Conservation (phyloP, 2,113 vertebrate species). For the Excalfactoria chinensis region DNA sequence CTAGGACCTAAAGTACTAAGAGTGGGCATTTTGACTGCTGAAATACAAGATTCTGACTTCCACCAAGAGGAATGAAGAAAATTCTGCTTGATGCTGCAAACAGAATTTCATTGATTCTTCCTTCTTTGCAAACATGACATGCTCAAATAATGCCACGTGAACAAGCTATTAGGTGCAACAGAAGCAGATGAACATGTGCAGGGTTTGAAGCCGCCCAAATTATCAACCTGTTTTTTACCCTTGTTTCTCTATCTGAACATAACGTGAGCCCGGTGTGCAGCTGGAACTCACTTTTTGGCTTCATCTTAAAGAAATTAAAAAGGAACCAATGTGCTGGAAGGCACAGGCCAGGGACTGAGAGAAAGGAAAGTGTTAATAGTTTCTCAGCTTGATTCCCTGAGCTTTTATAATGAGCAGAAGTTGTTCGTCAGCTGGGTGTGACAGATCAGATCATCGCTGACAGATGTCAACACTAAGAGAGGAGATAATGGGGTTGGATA, state of each 20-base stretch:
- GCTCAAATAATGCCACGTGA: background rate
- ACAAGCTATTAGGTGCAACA: background rate
- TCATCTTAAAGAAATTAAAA: background rate
- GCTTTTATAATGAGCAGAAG: background rate
- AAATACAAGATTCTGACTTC: background rate
- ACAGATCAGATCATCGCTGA: constrained; percentile 4
- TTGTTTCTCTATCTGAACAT: background rate
- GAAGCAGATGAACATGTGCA: background rate
- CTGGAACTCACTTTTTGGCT: background rate
- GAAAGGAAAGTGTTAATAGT: background rate
- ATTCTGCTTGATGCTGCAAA: background rate
- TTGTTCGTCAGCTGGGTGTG: background rate
- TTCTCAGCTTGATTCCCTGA: background rate
- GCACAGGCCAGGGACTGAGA: background rate
- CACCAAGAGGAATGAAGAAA: background rate
- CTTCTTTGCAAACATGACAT: background rate
- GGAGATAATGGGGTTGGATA: constrained; percentile 31
- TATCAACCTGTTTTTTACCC: background rate
- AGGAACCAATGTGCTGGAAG: background rate
- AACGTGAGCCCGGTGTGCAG: background rate
- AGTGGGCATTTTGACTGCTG: background rate
- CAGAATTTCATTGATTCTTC: background rate
- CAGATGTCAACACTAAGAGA: background rate
- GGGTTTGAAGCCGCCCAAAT: background rate
- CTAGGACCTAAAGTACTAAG: background rate